Evolutionary conservation across 2,113 vertebrate genomes (phyloP), one percentile per base, ranked within the genome.

Genomic region (Numida meleagris): DNA sequence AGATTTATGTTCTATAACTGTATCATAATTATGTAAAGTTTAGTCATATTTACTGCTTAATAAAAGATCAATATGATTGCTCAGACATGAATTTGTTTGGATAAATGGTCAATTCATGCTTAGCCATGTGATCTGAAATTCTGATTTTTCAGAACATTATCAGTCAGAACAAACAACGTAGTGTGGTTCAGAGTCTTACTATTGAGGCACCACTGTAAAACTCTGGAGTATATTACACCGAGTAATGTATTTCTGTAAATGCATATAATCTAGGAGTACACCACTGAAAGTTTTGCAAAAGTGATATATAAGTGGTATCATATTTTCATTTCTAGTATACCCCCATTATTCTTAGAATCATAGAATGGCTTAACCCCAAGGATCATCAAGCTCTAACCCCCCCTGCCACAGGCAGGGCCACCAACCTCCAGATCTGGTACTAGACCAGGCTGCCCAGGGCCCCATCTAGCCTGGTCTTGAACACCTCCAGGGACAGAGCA

Each of bases 321-420:
- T 29, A 40, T 45, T 80, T 88, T 45, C 59, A 20, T 6, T 89
- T 34, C 23, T 58, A 33, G 4, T 19, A 6, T 48, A 15, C 34
- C 17, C 48, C 46, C 7, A 10, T 72, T 80, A 12, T 51, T 76
- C 0, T 0, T 29, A 27, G 33, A 33, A 73, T 53, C 27, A 16
- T 15, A 53, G 24, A 53, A 53, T 16, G 51, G 23, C 48, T 50
- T 50, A 23, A 50, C 48, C 48, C 6, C 48, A 50, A 50, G 23
- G 12, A 13, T 50, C 48, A 50, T 50, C 20, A 50, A 50, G 48
- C 48, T 50, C 48, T 23, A 50, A 25, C 23, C 48, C 48, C 48
- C 48, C 48, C 48, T 48, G 3, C 25, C 27, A 29, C 2, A 29
- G 8, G 51, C 51, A 29, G 27, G 27, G 51, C 25, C 25, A 27